A percentile compares a stretch with the other conserved stretches of the same genome.
phyloP scores from a whole-genome alignment of 2,113 vertebrate species.

The Oenanthe melanoleuca region DNA sequence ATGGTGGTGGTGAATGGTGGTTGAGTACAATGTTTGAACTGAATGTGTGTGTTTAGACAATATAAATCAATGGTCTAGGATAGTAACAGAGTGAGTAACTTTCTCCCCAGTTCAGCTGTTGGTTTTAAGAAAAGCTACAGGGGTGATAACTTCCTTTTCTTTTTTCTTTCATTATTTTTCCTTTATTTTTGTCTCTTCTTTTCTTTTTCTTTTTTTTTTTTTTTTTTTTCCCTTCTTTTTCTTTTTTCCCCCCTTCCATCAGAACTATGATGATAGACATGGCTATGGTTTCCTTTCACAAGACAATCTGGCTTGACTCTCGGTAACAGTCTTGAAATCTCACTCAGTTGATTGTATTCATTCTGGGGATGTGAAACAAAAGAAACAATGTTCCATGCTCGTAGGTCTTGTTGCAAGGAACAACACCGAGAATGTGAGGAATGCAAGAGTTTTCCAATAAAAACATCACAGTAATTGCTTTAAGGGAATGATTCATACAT shows the following conservation, averaged over 20 bases:
- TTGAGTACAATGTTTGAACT: background rate
- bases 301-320: background rate
- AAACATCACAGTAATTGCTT: slow-evolving; percentile 35
- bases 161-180: accelerated
- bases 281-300: background rate
- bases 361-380: background rate
- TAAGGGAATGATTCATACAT: slow-evolving; percentile 7
- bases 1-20: background rate
- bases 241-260: accelerated
- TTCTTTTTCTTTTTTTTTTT: background rate
- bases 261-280: background rate
- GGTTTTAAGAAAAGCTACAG: background rate
- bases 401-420: background rate
- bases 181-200: too few species aligned
- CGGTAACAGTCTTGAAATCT: background rate
- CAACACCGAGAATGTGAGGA: slow-evolving; percentile 15
- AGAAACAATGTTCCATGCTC: background rate
- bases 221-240: accelerated
- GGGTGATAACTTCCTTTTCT: accelerated
- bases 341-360: background rate
- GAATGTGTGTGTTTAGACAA: background rate
- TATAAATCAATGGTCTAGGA: background rate
- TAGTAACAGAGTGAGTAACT: background rate
- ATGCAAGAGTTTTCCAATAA: slow-evolving; percentile 47
- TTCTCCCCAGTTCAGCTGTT: background rate